These are phyloP conservation scores for Mus minutoides DNA, from an alignment of 2,797 vertebrate genomes.

Conservation along the genomic window DNA sequence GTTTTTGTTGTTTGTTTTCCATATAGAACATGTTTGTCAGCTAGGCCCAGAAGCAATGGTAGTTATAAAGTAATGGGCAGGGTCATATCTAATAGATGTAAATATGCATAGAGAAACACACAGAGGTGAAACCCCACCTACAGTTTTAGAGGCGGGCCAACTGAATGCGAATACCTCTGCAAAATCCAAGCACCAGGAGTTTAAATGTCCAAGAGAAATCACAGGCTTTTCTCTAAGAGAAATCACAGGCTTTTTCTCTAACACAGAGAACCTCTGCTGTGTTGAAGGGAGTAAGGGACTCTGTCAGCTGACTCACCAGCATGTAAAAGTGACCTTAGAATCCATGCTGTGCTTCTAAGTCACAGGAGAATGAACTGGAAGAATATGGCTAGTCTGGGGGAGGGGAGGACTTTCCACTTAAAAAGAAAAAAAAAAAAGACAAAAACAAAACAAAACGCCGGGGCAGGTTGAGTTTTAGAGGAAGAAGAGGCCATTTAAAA, in stretches of 20 bases:
- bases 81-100: conserved; percentile 74
- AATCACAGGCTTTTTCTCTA: conserved; percentile 61
- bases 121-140: conserved; percentile 64
- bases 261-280: conserved; percentile 53
- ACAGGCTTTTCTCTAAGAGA: conserved; percentile 57
- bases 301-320: background rate
- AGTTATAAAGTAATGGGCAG: conserved; percentile 77
- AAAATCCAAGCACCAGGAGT: conserved; percentile 68
- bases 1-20: conserved; percentile 41
- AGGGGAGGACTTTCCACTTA: background rate
- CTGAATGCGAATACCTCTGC: conserved; percentile 64
- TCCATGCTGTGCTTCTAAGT: background rate
- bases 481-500: conserved; percentile 79
- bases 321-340: background rate
- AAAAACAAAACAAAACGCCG: background rate
- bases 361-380: conserved; percentile 30
- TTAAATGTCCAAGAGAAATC: conserved; percentile 72
- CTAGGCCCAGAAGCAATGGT: conserved; percentile 55
- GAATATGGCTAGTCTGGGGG: background rate
- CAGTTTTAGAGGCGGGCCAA: conserved; percentile 44
- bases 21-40: background rate
- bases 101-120: conserved; percentile 75
- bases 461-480: background rate
- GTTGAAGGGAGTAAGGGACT: background rate
- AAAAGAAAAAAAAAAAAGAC: background rate